These are phyloP conservation scores for Nyleta sp. DNA, from an alignment of 2,888 invertebrate genomes.

Conservation along the genomic window DNA sequence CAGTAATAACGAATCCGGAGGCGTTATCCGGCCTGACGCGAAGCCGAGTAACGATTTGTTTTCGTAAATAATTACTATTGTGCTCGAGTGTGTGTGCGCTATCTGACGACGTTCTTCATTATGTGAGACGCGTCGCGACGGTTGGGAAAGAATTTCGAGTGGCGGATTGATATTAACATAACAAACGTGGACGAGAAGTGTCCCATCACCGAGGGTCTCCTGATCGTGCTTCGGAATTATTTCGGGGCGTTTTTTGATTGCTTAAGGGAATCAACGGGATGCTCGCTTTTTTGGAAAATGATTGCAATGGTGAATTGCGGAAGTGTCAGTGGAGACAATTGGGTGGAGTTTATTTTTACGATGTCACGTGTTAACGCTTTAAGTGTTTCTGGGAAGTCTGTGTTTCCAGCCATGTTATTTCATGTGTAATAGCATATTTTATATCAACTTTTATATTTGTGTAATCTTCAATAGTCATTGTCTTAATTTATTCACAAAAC, in stretches of 20 bases:
- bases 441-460: no score
- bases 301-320: no score
- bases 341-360: no score
- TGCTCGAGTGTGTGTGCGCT: conserved; percentile 23
- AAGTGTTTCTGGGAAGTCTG: no score
- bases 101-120: conserved; percentile 46
- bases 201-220: conserved; percentile 32
- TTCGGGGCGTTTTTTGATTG: no score
- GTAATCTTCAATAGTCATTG: no score
- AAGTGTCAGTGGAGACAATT: no score
- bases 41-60: conserved; percentile 50
- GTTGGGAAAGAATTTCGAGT: conserved; percentile 54
- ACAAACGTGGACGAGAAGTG: conserved; percentile 43
- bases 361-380: no score
- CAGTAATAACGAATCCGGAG: conserved; percentile 47
- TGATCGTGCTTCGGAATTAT: background rate
- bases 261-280: no score
- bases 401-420: no score
- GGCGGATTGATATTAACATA: conserved; percentile 60
- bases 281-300: background rate
- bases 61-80: conserved; percentile 58
- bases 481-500: no score
- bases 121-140: conserved; percentile 37
- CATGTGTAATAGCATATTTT: no score
- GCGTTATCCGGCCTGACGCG: conserved; percentile 36